A percentile compares a stretch with the other conserved stretches of the same genome.
Conservation (phyloP, 37 sponge, comb jelly and placozoan genomes). For the Haliclona indistincta region DNA sequence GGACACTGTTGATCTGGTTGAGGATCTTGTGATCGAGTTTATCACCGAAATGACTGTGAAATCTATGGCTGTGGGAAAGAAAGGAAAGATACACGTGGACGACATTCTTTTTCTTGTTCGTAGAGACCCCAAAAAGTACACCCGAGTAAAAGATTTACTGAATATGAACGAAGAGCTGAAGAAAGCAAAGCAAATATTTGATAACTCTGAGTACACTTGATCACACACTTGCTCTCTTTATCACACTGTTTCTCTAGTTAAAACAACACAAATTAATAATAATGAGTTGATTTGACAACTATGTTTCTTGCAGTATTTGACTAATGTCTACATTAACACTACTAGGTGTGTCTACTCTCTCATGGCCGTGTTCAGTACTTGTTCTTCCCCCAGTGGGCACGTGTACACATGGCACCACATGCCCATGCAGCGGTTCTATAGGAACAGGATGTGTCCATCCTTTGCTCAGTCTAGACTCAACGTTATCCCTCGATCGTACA, state of each 20-base stretch:
- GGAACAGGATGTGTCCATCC: conserved; percentile 42
- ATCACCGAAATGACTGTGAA: conserved; percentile 86
- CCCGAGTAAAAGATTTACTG: conserved; percentile 88
- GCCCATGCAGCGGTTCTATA: conserved; percentile 25
- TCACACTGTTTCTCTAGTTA: no score
- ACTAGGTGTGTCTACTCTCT: no score
- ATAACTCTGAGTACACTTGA: no score
- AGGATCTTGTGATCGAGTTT: conserved; percentile 89
- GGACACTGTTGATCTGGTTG: conserved; percentile 90
- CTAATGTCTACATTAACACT: no score
- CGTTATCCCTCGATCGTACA: no score
- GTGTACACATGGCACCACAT: no score
- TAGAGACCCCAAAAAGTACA: conserved; percentile 92
- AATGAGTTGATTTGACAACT: no score
- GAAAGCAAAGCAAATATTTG: conserved; percentile 80
- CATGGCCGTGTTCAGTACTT: no score
- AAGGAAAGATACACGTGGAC: conserved; percentile 87
- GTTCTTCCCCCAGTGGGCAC: no score
- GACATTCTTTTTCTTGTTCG: conserved; percentile 91
- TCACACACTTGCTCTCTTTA: no score
- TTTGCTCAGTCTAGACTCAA: conserved; percentile 27
- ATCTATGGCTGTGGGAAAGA: conserved; percentile 91
- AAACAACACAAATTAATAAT: no score
- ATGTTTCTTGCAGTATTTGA: no score
- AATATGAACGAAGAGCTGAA: conserved; percentile 97